Conservation (phyloP, 2,888 invertebrate species). For the Rotaria socialis region DNA sequence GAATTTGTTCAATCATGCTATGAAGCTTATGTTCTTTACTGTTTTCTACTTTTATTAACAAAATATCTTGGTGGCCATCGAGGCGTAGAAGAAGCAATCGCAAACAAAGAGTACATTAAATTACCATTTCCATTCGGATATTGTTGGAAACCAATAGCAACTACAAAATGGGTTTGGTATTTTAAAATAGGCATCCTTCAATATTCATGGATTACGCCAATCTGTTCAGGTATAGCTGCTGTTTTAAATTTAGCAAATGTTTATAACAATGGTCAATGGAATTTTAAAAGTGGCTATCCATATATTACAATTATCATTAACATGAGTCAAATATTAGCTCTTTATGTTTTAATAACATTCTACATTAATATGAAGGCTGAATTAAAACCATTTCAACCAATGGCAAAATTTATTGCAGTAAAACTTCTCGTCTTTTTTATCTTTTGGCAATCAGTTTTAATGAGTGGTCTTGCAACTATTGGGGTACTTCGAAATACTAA, state of each 20-base stretch:
- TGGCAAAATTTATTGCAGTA: slow-evolving; percentile 90
- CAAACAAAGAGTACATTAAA: neutral
- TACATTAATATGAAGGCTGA: slow-evolving; percentile 82
- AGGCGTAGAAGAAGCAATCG: slow-evolving; percentile 38
- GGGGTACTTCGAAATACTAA: slow-evolving; percentile 67
- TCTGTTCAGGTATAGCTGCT: neutral
- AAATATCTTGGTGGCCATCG: slow-evolving; percentile 37
- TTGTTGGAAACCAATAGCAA: slow-evolving; percentile 69
- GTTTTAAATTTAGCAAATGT: slow-evolving; percentile 77
- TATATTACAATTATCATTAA: slow-evolving; percentile 83
- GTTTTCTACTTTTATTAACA: slow-evolving; percentile 65
- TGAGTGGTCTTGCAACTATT: slow-evolving; percentile 78
- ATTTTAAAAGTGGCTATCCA: slow-evolving; percentile 74
- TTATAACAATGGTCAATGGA: slow-evolving; percentile 85
- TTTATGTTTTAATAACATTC: slow-evolving; percentile 90
- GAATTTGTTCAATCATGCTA: slow-evolving; percentile 90
- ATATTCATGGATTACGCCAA: neutral
- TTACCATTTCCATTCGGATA: slow-evolving; percentile 65
- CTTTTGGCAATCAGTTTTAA: slow-evolving; percentile 89
- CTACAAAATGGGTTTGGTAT: neutral
- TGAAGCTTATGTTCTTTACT: slow-evolving; percentile 94
- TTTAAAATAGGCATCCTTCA: slow-evolving; percentile 22
- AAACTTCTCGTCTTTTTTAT: slow-evolving; percentile 96
- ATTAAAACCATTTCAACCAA: slow-evolving; percentile 82
- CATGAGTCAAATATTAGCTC: slow-evolving; percentile 81